phyloP scores from a whole-genome alignment of 2,113 vertebrate species.

The Bettongia penicillata region DNA sequence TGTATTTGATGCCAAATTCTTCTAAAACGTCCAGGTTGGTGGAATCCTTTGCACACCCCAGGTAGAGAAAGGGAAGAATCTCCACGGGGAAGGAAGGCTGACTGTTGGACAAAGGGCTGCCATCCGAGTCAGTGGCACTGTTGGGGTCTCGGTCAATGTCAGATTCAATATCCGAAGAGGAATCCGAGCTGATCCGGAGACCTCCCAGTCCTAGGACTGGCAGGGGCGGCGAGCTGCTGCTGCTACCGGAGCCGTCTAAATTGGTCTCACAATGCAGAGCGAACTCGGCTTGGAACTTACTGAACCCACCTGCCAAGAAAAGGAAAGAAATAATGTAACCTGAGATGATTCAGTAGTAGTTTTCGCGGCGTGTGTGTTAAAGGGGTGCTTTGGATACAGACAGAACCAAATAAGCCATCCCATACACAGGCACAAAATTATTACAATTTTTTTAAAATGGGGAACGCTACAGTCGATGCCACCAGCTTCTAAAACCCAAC shows the following conservation, averaged over 20 bases:
- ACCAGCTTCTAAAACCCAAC: not conserved
- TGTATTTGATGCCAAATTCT: slow-evolving; percentile 99
- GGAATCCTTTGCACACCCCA: slow-evolving; percentile 98
- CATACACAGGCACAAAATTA: not conserved
- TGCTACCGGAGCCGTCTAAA: slow-evolving; percentile 90
- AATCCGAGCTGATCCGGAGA: slow-evolving; percentile 96
- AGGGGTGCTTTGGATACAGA: not conserved
- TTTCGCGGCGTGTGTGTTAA: slow-evolving; percentile 67
- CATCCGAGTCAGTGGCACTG: slow-evolving; percentile 95
- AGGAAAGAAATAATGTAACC: slow-evolving; percentile 67
- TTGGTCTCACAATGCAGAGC: slow-evolving; percentile 94
- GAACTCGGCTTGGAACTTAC: slow-evolving; percentile 94
- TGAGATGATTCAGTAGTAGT: slow-evolving; percentile 65
- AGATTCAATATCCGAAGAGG: slow-evolving; percentile 96
- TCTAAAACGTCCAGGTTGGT: slow-evolving; percentile 98
- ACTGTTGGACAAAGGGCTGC: slow-evolving; percentile 94
- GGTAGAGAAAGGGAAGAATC: slow-evolving; percentile 96
- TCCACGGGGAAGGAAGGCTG: slow-evolving; percentile 97
- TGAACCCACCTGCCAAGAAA: slow-evolving; percentile 91
- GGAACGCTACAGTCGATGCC: not conserved
- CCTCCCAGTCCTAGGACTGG: slow-evolving; percentile 95
- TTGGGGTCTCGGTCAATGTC: slow-evolving; percentile 94
- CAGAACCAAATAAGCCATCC: not conserved
- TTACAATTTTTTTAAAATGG: not conserved
- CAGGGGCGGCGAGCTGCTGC: slow-evolving; percentile 89